phyloP scores from a whole-genome alignment of 2,888 invertebrate genomes.

The Lycophotia porphyrea region DNA sequence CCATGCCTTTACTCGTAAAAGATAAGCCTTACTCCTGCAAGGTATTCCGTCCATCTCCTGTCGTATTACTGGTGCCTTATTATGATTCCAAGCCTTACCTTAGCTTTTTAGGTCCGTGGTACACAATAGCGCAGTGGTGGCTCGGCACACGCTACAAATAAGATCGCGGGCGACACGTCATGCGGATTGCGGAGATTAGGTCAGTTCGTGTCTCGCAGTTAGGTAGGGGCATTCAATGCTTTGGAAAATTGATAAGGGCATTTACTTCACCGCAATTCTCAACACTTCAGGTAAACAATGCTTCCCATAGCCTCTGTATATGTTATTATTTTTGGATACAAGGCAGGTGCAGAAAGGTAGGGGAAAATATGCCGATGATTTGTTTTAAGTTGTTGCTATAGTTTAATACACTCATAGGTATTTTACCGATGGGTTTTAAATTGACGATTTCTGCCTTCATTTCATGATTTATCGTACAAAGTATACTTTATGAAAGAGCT shows the following conservation, averaged over 20 bases:
- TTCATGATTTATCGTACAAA: neutral
- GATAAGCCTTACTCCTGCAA: neutral
- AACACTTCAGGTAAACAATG: neutral
- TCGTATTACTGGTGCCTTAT: constrained; percentile 35
- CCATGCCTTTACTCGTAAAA: neutral
- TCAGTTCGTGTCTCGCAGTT: constrained; percentile 64
- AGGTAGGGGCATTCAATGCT: constrained; percentile 47
- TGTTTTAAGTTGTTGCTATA: neutral
- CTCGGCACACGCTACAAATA: constrained; percentile 72
- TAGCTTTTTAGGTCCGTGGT: constrained; percentile 32
- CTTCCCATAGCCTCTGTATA: neutral
- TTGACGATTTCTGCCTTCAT: neutral
- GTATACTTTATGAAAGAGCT: neutral
- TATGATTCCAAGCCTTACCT: constrained; percentile 16
- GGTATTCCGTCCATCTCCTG: constrained; percentile 5
- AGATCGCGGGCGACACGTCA: constrained; percentile 78
- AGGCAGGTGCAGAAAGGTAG: too few species aligned
- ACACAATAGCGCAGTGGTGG: constrained; percentile 70
- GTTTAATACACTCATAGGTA: neutral
- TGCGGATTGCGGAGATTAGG: constrained; percentile 77
- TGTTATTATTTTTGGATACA: neutral
- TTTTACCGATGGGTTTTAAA: neutral
- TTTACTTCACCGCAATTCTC: neutral
- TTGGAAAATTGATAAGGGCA: neutral
- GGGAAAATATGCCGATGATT: neutral